phyloP scores from a whole-genome alignment of 1,140 invertebrate species.

The Bombus sylvicola region DNA sequence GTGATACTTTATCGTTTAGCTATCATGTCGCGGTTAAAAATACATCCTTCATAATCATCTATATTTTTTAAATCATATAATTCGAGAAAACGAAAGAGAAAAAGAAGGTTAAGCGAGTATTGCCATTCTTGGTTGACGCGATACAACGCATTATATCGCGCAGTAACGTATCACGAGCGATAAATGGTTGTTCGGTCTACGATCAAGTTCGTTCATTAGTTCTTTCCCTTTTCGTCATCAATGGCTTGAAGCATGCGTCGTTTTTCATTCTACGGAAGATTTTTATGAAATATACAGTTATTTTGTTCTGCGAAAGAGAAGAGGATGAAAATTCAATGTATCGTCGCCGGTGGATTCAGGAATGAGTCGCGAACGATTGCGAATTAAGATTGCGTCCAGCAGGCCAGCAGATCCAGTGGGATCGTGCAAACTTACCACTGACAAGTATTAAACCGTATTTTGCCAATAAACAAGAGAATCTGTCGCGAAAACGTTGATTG shows the following conservation, averaged over 20 bases:
- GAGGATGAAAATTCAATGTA: background rate
- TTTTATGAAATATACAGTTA: background rate
- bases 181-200: background rate
- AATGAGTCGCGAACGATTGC: background rate
- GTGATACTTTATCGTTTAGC: background rate
- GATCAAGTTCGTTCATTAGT: background rate
- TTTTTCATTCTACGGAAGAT: background rate
- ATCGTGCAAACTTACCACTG: constrained; percentile 36
- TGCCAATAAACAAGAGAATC: constrained; percentile 56
- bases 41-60: background rate
- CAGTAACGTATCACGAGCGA: background rate
- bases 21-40: background rate
- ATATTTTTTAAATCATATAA: constrained; percentile 37
- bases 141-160: background rate
- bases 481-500: constrained; percentile 49
- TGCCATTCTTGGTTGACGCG: background rate
- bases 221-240: background rate
- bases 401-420: background rate
- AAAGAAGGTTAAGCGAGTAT: background rate
- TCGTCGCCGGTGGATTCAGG: background rate
- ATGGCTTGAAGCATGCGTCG: background rate
- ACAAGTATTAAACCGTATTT: constrained; percentile 67
- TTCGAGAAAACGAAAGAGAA: background rate
- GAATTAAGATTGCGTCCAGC: background rate
- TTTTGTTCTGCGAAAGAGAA: background rate